Base-by-base conservation (phyloP, 2,888 invertebrate genomes). In the Orthosia incerta region DNA sequence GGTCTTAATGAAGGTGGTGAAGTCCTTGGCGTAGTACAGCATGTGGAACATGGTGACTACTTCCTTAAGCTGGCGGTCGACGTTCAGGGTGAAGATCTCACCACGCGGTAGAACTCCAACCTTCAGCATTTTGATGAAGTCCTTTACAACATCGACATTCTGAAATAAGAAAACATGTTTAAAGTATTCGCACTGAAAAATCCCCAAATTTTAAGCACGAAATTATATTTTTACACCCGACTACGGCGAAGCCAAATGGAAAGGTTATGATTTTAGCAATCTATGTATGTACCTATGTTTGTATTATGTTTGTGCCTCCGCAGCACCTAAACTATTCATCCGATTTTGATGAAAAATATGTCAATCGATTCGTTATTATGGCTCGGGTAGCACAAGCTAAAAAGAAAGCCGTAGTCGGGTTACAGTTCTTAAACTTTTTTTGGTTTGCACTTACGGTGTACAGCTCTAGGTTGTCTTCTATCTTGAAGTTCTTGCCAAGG, bases 101-200 rank as follows among this genome's bases (percentile, higher is more conserved):
- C 96, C 96, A 50, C 94, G 94, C 0, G 97, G 97, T 61, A 98
- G 92, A 76, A 96, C 91, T 55, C 97, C 97, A 53, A 96, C 90
- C 65, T 97, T 95, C 63, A 96, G 92, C 74, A 95, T 91, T 71
- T 96, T 94, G n/a, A 96, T 88, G 91, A 97, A 97, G 81, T 96
- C 95, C 82, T 97, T 96, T 7, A 97, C 97, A 59, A 95, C 95
- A 86, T 97, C 97, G 15, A 92, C 91, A 89, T 97, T 96, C 97
- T 97, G 92, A 91, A 93, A 86, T 51, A 61, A 12, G 1, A 65
- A 64, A 51, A 18, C 0, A 31, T 0, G 11, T 46, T 46, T 23
- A 15, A 56, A 56, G 12, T 3, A 26, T n/a, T 39, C 68, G 13
- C 11, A 16, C 2, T 0, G 4, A 59, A 39, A 7, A 39, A 46